A percentile compares a stretch with the other conserved stretches of the same genome.
Evolutionary conservation across 2,797 vertebrate species (phyloP).

Genomic region (Ciconia nigra): DNA sequence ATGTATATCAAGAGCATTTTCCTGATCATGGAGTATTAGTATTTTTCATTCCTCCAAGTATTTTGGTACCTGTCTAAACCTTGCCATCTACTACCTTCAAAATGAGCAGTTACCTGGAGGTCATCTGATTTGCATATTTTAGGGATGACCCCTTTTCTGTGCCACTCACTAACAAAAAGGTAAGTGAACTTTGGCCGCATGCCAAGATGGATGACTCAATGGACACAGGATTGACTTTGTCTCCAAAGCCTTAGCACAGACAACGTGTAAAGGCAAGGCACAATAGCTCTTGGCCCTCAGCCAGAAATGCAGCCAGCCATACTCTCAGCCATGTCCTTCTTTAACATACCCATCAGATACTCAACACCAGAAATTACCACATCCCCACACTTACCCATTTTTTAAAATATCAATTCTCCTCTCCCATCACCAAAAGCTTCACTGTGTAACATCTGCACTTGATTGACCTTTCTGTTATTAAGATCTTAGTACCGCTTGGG

Average conservation of each 20-base stretch:
- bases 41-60: not conserved
- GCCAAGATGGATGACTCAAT: not conserved
- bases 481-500: not conserved
- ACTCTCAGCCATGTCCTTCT: not conserved
- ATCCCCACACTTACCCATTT: fast-evolving
- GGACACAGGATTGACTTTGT: not conserved
- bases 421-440: not conserved
- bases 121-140: not conserved
- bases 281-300: fast-evolving
- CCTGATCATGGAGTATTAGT: not conserved
- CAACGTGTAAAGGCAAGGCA: not conserved
- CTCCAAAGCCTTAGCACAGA: not conserved
- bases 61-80: not conserved
- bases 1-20: not conserved
- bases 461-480: not conserved
- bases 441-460: not conserved
- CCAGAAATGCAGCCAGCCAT: not conserved
- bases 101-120: not conserved
- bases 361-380: not conserved
- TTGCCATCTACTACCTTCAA: not conserved
- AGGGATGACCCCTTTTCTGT: not conserved
- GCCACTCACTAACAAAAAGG: not conserved
- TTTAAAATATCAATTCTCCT: not conserved
- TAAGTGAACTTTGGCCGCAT: not conserved
- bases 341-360: not conserved